These are phyloP conservation scores for Rhopalosiphum nymphaeae DNA, from an alignment of 2,888 invertebrate species.

Conservation along the genomic window DNA sequence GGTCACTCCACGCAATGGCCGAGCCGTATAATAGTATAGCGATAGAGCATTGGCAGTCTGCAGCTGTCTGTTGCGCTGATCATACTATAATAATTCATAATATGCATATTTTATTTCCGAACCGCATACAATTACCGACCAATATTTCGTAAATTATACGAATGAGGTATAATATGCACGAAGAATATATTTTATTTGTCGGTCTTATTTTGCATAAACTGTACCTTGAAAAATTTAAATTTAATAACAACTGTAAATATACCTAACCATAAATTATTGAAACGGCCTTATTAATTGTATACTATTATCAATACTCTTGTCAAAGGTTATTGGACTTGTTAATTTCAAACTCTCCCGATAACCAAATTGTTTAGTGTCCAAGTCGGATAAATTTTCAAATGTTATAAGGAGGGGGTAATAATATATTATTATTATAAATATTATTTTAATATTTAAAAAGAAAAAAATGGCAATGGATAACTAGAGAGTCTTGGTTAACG, in stretches of 20 bases:
- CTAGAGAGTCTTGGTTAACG: not conserved
- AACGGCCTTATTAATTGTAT: not conserved
- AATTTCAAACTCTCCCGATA: not conserved
- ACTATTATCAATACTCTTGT: not conserved
- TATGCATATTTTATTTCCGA: not conserved
- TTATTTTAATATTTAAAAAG: not conserved
- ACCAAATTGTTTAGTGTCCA: not conserved
- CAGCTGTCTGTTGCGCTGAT: not conserved
- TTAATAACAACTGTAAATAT: not conserved
- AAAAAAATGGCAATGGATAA: not conserved
- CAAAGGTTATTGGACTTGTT: not conserved
- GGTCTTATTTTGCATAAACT: not conserved
- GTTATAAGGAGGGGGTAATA: not conserved
- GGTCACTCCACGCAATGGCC: not conserved
- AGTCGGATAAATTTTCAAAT: not conserved
- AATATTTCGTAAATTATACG: not conserved
- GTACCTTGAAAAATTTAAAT: not conserved
- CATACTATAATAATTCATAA: conserved; percentile 1
- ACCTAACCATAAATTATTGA: not conserved
- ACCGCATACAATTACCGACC: not conserved
- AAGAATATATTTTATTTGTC: not conserved
- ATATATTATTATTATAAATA: too few relatives aligned
- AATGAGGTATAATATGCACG: not conserved
- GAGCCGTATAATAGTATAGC: not conserved
- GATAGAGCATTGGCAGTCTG: not conserved